A percentile compares a stretch with the other conserved stretches of the same genome.
Conservation (phyloP, 2,797 vertebrate species). For the Malurus leucopterus region DNA sequence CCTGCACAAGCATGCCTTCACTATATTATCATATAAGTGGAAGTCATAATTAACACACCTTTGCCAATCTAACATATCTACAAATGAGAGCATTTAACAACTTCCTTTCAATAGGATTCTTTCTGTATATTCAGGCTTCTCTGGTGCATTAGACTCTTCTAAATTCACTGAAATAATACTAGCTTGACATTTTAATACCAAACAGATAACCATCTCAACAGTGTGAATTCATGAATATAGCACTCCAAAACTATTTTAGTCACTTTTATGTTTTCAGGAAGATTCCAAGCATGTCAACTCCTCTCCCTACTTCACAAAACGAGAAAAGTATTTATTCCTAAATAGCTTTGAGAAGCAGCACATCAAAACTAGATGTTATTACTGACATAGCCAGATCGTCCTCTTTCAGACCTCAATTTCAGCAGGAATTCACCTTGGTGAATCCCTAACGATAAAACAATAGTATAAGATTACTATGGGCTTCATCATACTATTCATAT, state of each 20-base stretch:
- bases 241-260: neutral
- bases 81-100: neutral
- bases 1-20: neutral
- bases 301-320: neutral
- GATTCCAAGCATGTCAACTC: neutral
- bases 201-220: neutral
- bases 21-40: neutral
- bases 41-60: neutral
- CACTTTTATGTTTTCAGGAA: neutral
- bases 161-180: neutral
- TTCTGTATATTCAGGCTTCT: neutral
- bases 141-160: neutral
- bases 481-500: neutral
- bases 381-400: neutral
- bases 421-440: neutral
- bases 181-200: neutral
- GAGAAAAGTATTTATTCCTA: neutral
- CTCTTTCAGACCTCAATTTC: neutral
- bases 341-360: neutral
- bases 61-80: neutral
- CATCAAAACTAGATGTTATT: neutral
- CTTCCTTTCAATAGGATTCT: neutral
- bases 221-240: neutral
- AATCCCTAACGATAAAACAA: neutral
- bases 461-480: neutral